Evolutionary conservation across 2,797 vertebrate genomes (phyloP).

Genomic region (Antennarius maculatus): DNA sequence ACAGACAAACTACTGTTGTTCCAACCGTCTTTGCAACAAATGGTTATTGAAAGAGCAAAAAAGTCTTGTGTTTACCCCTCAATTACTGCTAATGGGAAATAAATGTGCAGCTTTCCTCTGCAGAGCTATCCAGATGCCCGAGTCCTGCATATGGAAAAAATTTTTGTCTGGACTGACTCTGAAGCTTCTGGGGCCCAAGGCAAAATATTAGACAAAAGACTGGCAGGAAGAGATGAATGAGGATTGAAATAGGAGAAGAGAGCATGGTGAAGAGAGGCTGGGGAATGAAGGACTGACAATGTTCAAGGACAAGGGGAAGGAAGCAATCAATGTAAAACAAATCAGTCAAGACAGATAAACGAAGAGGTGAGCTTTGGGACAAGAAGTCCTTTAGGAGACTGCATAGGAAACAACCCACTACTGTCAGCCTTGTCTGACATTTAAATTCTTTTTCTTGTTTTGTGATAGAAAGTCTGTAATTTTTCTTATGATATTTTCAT

Average conservation of each 20-base stretch:
- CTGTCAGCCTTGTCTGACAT: background rate
- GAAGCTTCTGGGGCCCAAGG: slow-evolving; percentile 51
- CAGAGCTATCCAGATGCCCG: slow-evolving; percentile 62
- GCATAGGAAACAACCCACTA: background rate
- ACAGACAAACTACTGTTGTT: slow-evolving; percentile 16
- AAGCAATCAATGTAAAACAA: slow-evolving; percentile 29
- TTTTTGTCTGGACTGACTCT: slow-evolving; percentile 56
- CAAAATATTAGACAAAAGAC: slow-evolving; percentile 48
- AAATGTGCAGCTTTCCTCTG: slow-evolving; percentile 56
- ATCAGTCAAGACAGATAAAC: slow-evolving; percentile 18
- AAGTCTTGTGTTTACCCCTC: slow-evolving; percentile 48
- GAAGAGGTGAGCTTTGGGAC: slow-evolving; percentile 2
- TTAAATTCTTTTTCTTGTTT: background rate
- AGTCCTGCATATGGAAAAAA: slow-evolving; percentile 70
- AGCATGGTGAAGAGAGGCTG: slow-evolving; percentile 19
- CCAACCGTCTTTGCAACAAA: slow-evolving; percentile 20
- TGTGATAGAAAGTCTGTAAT: background rate
- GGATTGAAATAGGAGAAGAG: slow-evolving; percentile 15
- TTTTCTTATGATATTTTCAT: background rate
- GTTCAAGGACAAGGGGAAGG: slow-evolving; percentile 25
- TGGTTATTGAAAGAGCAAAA: slow-evolving; percentile 27
- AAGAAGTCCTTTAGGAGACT: background rate
- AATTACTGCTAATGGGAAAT: slow-evolving; percentile 71
- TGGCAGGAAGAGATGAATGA: slow-evolving; percentile 45
- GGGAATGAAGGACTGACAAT: slow-evolving; percentile 29